Evolutionary conservation across 2,113 vertebrate species (phyloP), one percentile per base, ranked within the genome.

Genomic region (Phalacrocorax aristotelis): DNA sequence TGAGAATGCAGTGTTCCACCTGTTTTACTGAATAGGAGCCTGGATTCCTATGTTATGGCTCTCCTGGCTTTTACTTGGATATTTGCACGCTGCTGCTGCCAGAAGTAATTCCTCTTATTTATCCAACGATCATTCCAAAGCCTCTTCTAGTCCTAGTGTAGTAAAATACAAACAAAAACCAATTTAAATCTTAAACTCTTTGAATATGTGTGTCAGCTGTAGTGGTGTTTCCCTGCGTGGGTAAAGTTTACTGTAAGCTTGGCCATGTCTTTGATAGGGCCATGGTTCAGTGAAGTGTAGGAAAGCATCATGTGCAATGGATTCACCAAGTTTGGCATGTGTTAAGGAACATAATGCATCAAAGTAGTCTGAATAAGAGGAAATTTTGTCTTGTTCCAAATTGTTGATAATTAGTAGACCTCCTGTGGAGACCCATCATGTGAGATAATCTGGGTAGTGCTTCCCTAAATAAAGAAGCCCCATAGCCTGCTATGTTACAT

Each of bases 341-440:
- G 30, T 69, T 79, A 83, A 68, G 60, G 60, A 54, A 38, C n/a
- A 25, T 55, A 55, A 75, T 42, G 26, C n/a, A 51, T 62, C 20
- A 7, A 14, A 70, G 30, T 32, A 49, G n/a, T 65, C 44, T 36
- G 36, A 91, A 36, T 17, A 68, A 89, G 60, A 71, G n/a, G 38
- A 87, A 78, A 51, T 64, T 32, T 55, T 36, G 13, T 83, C 42
- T 65, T 4, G 0, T 78, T 89, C 42, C 51, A 34, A 64, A 55
- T 38, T 0, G 4, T 15, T 34, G n/a, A 12, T 86, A 65, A 66
- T 89, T 26, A 58, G 40, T 16, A 66, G 55, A 32, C 6, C 11
- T 64, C 25, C 61, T 0, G 2, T 66, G 64, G 42, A 74, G 30
- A 11, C 34, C 13, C 0, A 1, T 54, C 66, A 7, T 4, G 6